A percentile compares a stretch with the other conserved stretches of the same genome.
Evolutionary conservation across 2,113 vertebrate genomes (phyloP).

Genomic region (Odocoileus hemionus): DNA sequence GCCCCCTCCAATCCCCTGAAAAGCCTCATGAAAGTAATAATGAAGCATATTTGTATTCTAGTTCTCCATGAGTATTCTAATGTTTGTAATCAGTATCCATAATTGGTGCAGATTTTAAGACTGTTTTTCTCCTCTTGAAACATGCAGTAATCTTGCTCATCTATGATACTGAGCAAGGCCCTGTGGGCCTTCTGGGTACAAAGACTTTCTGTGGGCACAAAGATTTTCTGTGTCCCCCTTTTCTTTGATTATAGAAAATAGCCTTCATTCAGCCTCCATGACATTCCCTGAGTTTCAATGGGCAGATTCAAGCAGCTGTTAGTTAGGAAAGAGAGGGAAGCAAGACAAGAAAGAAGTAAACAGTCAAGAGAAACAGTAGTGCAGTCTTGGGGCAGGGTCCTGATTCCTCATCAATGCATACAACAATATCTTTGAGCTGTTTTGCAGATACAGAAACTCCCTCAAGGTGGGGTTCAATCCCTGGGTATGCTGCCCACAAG

Average conservation of each 20-base stretch:
- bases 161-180: not conserved
- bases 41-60: constrained; percentile 9
- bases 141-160: not conserved
- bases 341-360: not conserved
- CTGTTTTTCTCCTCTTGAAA: not conserved
- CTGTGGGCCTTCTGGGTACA: not conserved
- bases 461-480: not conserved
- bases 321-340: not conserved
- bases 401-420: not conserved
- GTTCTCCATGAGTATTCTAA: not conserved
- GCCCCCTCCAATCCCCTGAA: not conserved
- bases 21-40: not conserved
- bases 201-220: too few relatives aligned
- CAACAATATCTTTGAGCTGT: not conserved
- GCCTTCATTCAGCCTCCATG: not conserved
- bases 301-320: not conserved
- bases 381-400: not conserved
- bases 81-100: not conserved
- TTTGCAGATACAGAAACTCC: not conserved
- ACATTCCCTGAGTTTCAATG: not conserved
- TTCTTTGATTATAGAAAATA: not conserved
- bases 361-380: not conserved
- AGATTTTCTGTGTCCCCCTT: not conserved
- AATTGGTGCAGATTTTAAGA: not conserved
- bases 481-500: not conserved